phyloP scores from a whole-genome alignment of 2,113 vertebrate species.

The Eublepharis macularius region DNA sequence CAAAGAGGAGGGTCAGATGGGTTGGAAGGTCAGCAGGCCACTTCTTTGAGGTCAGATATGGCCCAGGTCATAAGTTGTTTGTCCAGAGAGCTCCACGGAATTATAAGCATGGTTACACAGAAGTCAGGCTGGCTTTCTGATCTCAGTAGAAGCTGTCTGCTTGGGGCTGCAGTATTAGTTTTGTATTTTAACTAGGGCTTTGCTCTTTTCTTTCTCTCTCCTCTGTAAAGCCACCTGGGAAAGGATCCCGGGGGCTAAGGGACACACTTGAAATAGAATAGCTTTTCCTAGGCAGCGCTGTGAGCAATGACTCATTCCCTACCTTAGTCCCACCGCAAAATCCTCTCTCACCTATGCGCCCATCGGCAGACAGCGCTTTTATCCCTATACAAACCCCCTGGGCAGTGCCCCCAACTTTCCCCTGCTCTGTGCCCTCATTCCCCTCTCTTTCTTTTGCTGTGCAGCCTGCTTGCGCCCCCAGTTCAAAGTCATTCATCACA shows the following conservation, averaged over 20 bases:
- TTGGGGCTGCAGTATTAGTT: background rate
- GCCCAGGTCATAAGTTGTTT: background rate
- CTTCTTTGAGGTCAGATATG: background rate
- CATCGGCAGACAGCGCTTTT: background rate
- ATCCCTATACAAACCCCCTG: background rate
- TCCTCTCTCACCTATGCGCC: background rate
- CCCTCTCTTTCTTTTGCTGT: background rate
- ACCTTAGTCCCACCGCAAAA: background rate
- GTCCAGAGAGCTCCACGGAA: too few species aligned
- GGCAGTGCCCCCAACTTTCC: background rate
- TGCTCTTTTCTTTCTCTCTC: background rate
- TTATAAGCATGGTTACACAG: too few species aligned
- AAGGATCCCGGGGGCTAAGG: background rate
- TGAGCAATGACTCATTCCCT: slow-evolving; percentile 2
- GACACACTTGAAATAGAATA: slow-evolving; percentile 20
- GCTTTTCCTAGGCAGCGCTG: background rate
- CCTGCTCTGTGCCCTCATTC: background rate
- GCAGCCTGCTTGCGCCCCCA: background rate
- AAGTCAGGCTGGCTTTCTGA: too few species aligned
- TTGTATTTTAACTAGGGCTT: background rate
- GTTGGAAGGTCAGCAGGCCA: background rate
- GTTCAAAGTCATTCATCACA: too few species aligned
- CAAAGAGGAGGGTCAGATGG: background rate
- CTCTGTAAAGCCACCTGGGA: background rate
- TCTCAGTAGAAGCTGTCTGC: too few species aligned